Evolutionary conservation across 2,113 vertebrate genomes (phyloP).

Genomic region (Channa maculata): DNA sequence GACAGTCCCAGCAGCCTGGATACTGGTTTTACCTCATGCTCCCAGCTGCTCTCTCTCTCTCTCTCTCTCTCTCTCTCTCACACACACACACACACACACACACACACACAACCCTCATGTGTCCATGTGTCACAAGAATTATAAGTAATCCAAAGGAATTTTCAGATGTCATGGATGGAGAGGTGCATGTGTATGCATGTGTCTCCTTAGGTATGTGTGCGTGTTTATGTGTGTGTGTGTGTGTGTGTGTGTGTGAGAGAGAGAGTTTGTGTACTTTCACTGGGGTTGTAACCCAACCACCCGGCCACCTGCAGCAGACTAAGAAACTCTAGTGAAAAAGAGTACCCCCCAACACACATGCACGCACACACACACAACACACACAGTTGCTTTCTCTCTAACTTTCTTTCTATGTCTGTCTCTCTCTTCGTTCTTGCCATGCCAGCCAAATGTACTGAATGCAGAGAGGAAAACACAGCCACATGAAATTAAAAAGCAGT

Average conservation of each 20-base stretch:
- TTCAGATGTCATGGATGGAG: slow-evolving; percentile 75
- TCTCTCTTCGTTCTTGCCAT: not conserved
- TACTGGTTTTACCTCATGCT: slow-evolving; percentile 77
- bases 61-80: not conserved
- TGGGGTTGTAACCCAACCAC: slow-evolving; percentile 76
- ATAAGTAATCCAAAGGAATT: slow-evolving; percentile 78
- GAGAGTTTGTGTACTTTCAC: slow-evolving; percentile 57
- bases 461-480: not conserved
- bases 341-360: not conserved
- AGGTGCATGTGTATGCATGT: slow-evolving; percentile 15
- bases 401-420: not conserved
- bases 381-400: slow-evolving; percentile 9
- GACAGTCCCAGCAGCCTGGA: slow-evolving; percentile 71
- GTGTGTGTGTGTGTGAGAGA: slow-evolving; percentile 25
- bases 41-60: slow-evolving; percentile 56
- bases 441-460: slow-evolving; percentile 11
- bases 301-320: slow-evolving; percentile 80
- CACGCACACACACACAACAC: not conserved
- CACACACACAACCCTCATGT: slow-evolving; percentile 47
- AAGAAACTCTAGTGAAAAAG: slow-evolving; percentile 50
- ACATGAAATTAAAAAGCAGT: slow-evolving; percentile 2
- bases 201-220: slow-evolving; percentile 2
- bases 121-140: slow-evolving; percentile 35
- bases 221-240: slow-evolving; percentile 30
- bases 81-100: slow-evolving; percentile 31